A percentile compares a stretch with the other conserved stretches of the same genome.
phyloP scores from a whole-genome alignment of 2,797 vertebrate species.

The Loriculus beryllinus region DNA sequence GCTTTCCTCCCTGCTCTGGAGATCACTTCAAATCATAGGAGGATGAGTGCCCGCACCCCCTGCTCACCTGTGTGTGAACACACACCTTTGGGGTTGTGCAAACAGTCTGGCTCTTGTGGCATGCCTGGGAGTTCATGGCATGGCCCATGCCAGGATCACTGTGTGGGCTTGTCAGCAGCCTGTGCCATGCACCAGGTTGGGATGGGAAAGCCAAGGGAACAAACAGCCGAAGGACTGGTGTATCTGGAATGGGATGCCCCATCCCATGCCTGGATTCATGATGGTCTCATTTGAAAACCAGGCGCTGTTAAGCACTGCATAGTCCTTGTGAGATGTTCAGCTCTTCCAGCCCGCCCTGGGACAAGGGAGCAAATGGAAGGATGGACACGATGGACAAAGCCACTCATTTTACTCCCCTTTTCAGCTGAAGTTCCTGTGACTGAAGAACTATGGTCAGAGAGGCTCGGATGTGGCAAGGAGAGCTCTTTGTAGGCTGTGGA shows the following conservation, averaged over 20 bases:
- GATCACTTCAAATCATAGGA: neutral
- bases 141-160: neutral
- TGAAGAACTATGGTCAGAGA: neutral
- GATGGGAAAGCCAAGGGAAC: neutral
- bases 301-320: accelerated
- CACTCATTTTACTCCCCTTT: neutral
- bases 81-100: neutral
- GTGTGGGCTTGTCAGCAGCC: neutral
- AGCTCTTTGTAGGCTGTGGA: neutral
- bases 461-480: accelerated
- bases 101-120: neutral
- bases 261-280: accelerated
- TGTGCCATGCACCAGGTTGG: neutral
- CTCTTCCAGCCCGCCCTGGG: neutral
- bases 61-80: accelerated
- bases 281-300: neutral
- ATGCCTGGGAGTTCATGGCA: accelerated
- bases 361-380: neutral
- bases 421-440: neutral
- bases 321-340: neutral
- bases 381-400: neutral
- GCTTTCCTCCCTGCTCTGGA: neutral
- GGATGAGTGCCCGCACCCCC: neutral
- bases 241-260: neutral
- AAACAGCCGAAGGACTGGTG: neutral